Evolutionary conservation across 2,113 vertebrate species (phyloP), one percentile per base, ranked within the genome.

Genomic region (Megaceryle maxima): DNA sequence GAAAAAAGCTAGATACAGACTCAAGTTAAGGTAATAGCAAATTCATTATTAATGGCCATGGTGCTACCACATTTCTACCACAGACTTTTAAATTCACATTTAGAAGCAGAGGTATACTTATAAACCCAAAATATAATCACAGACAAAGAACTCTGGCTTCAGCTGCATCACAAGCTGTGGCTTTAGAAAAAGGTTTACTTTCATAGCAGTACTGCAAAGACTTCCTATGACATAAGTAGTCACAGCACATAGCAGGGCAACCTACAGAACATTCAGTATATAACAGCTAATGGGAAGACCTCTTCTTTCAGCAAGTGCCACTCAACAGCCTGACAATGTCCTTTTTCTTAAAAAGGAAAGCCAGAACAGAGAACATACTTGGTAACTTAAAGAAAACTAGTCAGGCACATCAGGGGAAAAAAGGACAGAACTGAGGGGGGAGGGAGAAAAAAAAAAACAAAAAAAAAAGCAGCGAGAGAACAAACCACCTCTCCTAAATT

Each of bases 41-140:
- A 70, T 84, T 68, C 33, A 94, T 89, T 95, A 91, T 84, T 89
- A 91, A 89, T 53, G 57, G 67, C 69, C 83, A 41, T n/a, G 35
- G 57, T 44, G 51, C 39, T 88, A 63, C 48, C 28, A 25, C 4
- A 21, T 76, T 83, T 76, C 74, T 44, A 79, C 25, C 72, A 57
- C n/a, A 72, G 53, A 55, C 69, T 79, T 83, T 83, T 35, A 92
- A 83, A 82, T 79, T 66, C 59, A 51, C 85, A 44, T 78, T 93
- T 83, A 35, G 83, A 85, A 88, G 20, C 22, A 39, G 51, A 91
- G 10, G 4, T 14, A 77, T 16, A 50, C 37, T 92, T 70, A 50
- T 24, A 88, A 83, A 67, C 13, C 6, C 12, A 7, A 77, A 80
- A 48, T 13, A 46, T 68, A 87, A 69, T 21, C 43, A 60, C 1